Percentiles rank a stretch among this genome's conserved stretches.
These are phyloP conservation scores for Thymelicus lineola DNA, from an alignment of 2,888 invertebrate genomes.

Conservation along the genomic window DNA sequence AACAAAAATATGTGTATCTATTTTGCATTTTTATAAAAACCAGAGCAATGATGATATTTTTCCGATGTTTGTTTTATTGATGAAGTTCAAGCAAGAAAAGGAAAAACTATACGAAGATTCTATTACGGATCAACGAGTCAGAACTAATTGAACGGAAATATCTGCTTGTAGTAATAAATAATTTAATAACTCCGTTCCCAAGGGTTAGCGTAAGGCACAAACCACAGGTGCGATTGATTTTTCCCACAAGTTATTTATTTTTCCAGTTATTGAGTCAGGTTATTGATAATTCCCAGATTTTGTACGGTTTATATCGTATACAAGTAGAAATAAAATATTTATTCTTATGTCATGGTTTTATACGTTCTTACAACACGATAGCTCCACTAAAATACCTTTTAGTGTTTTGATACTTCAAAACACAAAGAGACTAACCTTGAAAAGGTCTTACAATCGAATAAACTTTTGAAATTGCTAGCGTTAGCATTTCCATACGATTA, in stretches of 20 bases:
- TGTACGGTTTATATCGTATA: too few relatives aligned
- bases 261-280: not conserved
- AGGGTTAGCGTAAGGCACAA: constrained; percentile 19
- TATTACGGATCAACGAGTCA: constrained; percentile 34
- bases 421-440: too few relatives aligned
- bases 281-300: too few relatives aligned
- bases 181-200: constrained; percentile 37
- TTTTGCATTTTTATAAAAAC: not conserved
- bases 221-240: not conserved
- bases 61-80: constrained; percentile 27
- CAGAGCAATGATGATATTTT: not conserved
- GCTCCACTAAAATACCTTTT: too few relatives aligned
- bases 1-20: not conserved
- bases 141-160: constrained; percentile 38
- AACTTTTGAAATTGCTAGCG: too few relatives aligned
- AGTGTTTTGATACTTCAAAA: too few relatives aligned
- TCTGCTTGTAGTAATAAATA: constrained; percentile 28
- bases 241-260: not conserved
- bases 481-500: too few relatives aligned
- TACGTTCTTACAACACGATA: too few relatives aligned
- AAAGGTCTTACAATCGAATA: too few relatives aligned
- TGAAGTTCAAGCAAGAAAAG: constrained; percentile 1
- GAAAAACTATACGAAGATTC: constrained; percentile 13
- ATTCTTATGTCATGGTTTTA: too few relatives aligned
- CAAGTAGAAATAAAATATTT: too few relatives aligned